phyloP scores from a whole-genome alignment of 2,888 invertebrate genomes.

The Aleiodes alternator region DNA sequence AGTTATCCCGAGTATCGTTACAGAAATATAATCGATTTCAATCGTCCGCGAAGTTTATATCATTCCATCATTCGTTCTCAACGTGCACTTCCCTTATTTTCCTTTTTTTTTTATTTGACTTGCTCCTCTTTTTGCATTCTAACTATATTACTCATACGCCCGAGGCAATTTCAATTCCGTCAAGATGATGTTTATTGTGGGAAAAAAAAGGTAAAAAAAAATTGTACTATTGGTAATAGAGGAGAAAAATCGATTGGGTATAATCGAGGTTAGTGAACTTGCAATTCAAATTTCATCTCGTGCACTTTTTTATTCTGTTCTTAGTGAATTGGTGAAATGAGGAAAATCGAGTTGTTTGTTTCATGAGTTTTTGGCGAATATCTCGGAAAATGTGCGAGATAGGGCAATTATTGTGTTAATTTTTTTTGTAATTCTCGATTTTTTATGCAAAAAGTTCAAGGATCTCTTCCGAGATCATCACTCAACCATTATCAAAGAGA shows the following conservation, averaged over 20 bases:
- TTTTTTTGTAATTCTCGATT: too few relatives aligned
- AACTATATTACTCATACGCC: conserved; percentile 22
- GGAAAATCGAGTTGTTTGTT: too few relatives aligned
- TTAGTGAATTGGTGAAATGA: too few relatives aligned
- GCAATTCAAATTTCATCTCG: neutral
- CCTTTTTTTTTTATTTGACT: neutral
- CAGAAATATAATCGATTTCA: conserved; percentile 34
- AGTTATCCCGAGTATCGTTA: conserved; percentile 20
- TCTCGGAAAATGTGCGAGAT: too few relatives aligned
- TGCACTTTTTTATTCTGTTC: neutral
- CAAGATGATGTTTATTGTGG: conserved; percentile 19
- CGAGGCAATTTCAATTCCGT: conserved; percentile 33
- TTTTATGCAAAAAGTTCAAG: too few relatives aligned
- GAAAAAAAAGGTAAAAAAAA: neutral
- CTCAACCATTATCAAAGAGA: neutral
- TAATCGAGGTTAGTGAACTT: conserved; percentile 19
- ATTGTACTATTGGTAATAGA: conserved; percentile 26
- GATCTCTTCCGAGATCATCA: neutral
- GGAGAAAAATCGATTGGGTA: conserved; percentile 15
- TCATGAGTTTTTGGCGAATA: too few relatives aligned
- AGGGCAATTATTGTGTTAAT: too few relatives aligned
- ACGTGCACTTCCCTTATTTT: neutral
- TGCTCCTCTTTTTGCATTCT: conserved; percentile 20
- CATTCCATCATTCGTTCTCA: conserved; percentile 27
- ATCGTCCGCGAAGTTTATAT: conserved; percentile 31